Base-by-base conservation (phyloP, 2,888 invertebrate genomes). In the Conistra vaccinii region DNA sequence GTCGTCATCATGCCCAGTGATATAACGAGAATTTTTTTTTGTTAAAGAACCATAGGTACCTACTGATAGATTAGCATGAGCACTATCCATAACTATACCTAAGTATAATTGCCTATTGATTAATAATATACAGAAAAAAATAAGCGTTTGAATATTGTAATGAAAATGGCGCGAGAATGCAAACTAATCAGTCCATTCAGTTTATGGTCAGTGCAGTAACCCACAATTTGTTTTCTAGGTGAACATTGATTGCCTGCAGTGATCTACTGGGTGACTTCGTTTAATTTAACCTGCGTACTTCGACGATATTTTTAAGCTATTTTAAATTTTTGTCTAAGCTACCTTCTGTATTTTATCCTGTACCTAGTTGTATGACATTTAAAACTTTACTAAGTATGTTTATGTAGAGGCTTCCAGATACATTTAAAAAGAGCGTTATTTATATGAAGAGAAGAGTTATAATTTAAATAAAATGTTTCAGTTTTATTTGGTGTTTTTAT, bases 401-500 rank as follows among this genome's bases (percentile, higher is more conserved):
- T 93, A 93, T 93, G 94, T 96, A 96, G 96, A 96, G 96, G 96
- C 96, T 96, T 96, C 96, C 96, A 96, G 90, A 94, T 94, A 92
- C 88, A 91, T 92, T 91, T 91, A 92, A 95, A 93, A 82, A 95
- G 93, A 95, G 91, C 93, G 92, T 95, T 95, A 96, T 95, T 94
- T 96, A 95, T 95, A 94, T 93, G 91, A 94, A 78, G 65, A 88
- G 89, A 91, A 92, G 91, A 93, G 91, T 95, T 95, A 94, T 94
- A 93, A 94, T 94, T 94, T 95, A 93, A 95, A 94, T 95, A 95
- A 96, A 94, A 94, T 94, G 94, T 95, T 95, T 95, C 93, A 94
- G 94, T 95, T 94, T 90, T 90, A 90, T 83, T 82, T 79, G 65
- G 32, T 80, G 87, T 86, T 92, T 91, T 93, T 80, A 91, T 91